Base-by-base conservation (phyloP, 2,888 invertebrate genomes). In the Tineola bisselliella region DNA sequence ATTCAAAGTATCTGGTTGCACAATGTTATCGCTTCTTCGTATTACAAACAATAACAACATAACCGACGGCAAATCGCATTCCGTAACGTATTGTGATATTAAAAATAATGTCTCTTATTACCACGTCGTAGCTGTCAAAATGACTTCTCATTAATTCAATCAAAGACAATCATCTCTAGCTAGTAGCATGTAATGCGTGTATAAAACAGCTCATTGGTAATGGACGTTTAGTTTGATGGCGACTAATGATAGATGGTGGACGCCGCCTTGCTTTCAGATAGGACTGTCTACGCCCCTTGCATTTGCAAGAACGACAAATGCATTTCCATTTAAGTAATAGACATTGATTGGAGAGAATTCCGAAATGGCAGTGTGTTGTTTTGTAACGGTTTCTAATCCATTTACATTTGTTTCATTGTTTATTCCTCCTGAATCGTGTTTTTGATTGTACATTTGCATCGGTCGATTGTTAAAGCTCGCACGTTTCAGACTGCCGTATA, bases 141-240 rank as follows among this genome's bases (percentile, higher is more conserved):
- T 59, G 59, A 5, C 44, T 59, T 18, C 19, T 43, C 59, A 59
- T 59, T 59, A 59, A 59, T 59, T 59, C 59, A 38, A 59, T 59
- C n/a, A 44, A 43, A 11, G 18, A 19, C 19, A 15, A 43, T 44
- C 59, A 43, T 19, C 6, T 59, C 15, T 12, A 18, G 5, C 44
- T 15, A 38, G 38, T 43, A 31, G 43, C 67, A 68, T 67, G 70
- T 68, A 70, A 72, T 71, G 64, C 69, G 65, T 73, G 71, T 70
- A 66, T 68, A 71, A 38, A 71, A 71, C 66, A 54, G 48, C 52
- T 63, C 65, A 71, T 73, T 72, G 68, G 68, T 65, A 69, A 70
- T 71, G 69, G 70, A 70, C 69, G 69, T 65, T 62, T 63, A 65
- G 64, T 62, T 64, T 64, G 62, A 68, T 69, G 66, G 67, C 67